Base-by-base conservation (phyloP, 1,140 invertebrate species). In the Caenorhabditis briggsae region DNA sequence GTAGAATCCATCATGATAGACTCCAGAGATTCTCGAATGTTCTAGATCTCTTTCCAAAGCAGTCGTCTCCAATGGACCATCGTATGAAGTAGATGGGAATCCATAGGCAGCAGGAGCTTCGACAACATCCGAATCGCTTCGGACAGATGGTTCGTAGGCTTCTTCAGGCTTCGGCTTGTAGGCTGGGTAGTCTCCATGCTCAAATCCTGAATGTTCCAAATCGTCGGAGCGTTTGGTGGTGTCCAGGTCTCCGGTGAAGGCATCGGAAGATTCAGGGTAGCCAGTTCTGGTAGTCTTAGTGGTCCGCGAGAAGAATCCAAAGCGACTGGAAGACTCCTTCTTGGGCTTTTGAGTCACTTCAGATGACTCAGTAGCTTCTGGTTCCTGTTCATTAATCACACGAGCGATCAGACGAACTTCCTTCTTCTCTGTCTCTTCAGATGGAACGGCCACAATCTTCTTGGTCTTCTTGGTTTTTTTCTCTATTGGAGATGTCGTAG, bases 11-110 rank as follows among this genome's bases (percentile, higher is more conserved):
- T 53, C 50, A 11, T 53, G 50, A 53, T 53, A 53, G 50, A 11
- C 16, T 5, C 16, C 50, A 5, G 50, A 53, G 50, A 2, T 53
- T 16, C 12, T 50, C 16, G 23, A 46, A 23, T 85, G 55, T 43
- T 59, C 70, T 8, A 88, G 23, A 55, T 88, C 87, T 7, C 70
- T 5, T 25, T 85, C 48, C 25, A 84, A 50, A 48, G 61, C n/a
- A 65, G 85, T 82, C 16, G 84, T 53, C 59, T 89, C 88, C 12
- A 89, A 43, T 41, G 85, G 89, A 41, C 88, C 86, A 41, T 87
- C 82, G 64, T 89, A 87, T n/a, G 82, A 82, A 48, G 86, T 88
- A n/a, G 89, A 64, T 50, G 82, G 58, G 46, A 83, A 41, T 48
- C 74, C 74, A 23, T 88, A 88, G 43, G 53, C 50, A 50, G 88